Percentiles rank a stretch among this genome's conserved stretches.
phyloP scores from a whole-genome alignment of 2,888 invertebrate species.

The Pinctada fucata region DNA sequence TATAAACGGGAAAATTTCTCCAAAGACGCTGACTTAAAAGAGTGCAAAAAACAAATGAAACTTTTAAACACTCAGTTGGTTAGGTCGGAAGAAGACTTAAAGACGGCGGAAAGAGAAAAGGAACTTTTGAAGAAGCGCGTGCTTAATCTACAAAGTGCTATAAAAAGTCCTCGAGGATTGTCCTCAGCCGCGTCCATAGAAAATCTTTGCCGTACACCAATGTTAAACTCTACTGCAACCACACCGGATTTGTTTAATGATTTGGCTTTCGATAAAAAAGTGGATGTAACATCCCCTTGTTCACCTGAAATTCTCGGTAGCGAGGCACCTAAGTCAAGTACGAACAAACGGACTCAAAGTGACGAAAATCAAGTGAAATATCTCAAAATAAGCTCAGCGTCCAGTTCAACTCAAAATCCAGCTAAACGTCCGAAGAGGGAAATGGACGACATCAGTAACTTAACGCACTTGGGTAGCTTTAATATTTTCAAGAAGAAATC shows the following conservation, averaged over 20 bases:
- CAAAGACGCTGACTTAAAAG: conserved; percentile 50
- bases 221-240: conserved; percentile 8
- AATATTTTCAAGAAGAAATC: conserved; percentile 66
- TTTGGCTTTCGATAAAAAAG: conserved; percentile 32
- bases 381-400: conserved; percentile 59
- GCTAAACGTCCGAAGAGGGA: conserved; percentile 47
- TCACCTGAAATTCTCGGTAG: conserved; percentile 17
- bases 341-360: conserved; percentile 24
- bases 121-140: conserved; percentile 54
- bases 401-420: conserved; percentile 41
- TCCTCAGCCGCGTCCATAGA: neutral
- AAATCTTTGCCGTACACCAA: neutral
- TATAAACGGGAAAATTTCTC: conserved; percentile 51
- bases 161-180: conserved; percentile 46
- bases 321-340: neutral
- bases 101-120: conserved; percentile 57
- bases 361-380: conserved; percentile 57
- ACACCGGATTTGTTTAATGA: conserved; percentile 51
- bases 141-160: conserved; percentile 46
- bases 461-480: conserved; percentile 33
- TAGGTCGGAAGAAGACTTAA: conserved; percentile 64
- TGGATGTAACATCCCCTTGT: conserved; percentile 42
- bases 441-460: conserved; percentile 26
- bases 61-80: conserved; percentile 54
- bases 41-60: conserved; percentile 47